Base-by-base conservation (phyloP, 2,113 vertebrate genomes). In the Tragelaphus scriptus region DNA sequence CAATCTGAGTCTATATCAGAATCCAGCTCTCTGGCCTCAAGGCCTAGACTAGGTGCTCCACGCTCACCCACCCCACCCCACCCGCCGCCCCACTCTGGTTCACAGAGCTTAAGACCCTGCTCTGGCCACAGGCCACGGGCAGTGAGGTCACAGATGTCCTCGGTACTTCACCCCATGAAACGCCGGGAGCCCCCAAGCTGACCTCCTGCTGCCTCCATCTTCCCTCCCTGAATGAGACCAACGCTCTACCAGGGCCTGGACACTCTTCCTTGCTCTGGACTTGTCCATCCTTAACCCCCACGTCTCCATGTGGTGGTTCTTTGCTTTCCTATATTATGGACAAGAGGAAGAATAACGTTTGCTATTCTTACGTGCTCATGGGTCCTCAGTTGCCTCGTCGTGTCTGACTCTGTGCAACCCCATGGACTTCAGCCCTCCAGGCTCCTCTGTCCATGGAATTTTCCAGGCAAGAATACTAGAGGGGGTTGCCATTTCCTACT, bases 1-100 rank as follows among this genome's bases (percentile, higher is more conserved):
- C 15, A 56, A 23, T 10, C 85, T 19, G 49, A 89, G 51, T 68
- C 16, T 21, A 36, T 30, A 10, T 56, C 23, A 55, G 68, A 93
- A 58, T 21, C 28, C 3, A 1, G 13, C 32, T 16, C n/a, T 71
- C 61, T n/a, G 30, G 0, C 4, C 0, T 36, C 11, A 6, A 55
- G 63, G 53, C 21, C 82, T 40, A 1, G 9, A 71, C 23, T 15
- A 4, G 13, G 2, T 9, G 59, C 55, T 68, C n/a, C 10, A 16
- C n/a, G 4, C 65, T 21, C 36, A 40, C 79, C 28, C 36, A 14
- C 36, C 68, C n/a, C 68, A 36, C 65, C 65, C 32, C n/a, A 36
- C 68, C 68, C 65, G 1, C 32, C 21, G 65, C 17, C 25, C 0
- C 13, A 2, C 65, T 56, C 36, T 51, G 30, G 79, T 7, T 93